Percentiles rank a stretch among this genome's conserved stretches.
Evolutionary conservation across 2,888 invertebrate genomes (phyloP).

Genomic region (Cerastis rubricosa): DNA sequence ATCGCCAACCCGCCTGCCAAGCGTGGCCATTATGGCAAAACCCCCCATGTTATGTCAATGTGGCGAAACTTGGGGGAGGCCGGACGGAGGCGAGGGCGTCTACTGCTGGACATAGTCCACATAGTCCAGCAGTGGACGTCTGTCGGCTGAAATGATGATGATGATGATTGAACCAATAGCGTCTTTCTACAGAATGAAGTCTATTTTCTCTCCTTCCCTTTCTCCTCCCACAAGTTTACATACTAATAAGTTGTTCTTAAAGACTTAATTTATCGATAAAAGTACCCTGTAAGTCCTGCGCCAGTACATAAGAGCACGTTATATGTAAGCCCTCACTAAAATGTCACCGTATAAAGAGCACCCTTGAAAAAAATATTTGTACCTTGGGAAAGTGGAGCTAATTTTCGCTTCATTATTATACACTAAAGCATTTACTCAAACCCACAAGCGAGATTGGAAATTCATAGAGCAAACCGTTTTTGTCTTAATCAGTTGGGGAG

Average conservation of each 20-base stretch:
- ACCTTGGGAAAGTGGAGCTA: constrained; percentile 23
- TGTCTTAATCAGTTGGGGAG: constrained; percentile 65
- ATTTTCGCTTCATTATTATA: constrained; percentile 53
- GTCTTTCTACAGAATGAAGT: neutral
- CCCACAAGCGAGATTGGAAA: constrained; percentile 62
- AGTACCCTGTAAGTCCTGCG: neutral
- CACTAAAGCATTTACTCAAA: constrained; percentile 44
- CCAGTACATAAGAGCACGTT: neutral
- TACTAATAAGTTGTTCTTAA: neutral
- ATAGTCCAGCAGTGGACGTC: no score
- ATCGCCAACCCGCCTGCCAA: no score
- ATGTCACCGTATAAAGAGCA: constrained; percentile 3
- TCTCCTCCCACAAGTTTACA: neutral
- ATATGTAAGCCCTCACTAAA: neutral
- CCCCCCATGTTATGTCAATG: no score
- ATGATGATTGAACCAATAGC: no score
- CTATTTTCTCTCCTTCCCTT: neutral
- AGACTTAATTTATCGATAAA: constrained; percentile 1
- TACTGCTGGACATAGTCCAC: no score
- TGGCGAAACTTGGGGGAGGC: no score
- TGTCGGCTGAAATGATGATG: no score
- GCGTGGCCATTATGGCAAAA: no score
- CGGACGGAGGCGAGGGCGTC: no score
- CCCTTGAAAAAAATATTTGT: constrained; percentile 34
- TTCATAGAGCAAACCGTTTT: constrained; percentile 63